Percentiles rank a stretch among this genome's conserved stretches.
phyloP scores from a whole-genome alignment of 2,888 invertebrate species.

The Drosophila birchii region DNA sequence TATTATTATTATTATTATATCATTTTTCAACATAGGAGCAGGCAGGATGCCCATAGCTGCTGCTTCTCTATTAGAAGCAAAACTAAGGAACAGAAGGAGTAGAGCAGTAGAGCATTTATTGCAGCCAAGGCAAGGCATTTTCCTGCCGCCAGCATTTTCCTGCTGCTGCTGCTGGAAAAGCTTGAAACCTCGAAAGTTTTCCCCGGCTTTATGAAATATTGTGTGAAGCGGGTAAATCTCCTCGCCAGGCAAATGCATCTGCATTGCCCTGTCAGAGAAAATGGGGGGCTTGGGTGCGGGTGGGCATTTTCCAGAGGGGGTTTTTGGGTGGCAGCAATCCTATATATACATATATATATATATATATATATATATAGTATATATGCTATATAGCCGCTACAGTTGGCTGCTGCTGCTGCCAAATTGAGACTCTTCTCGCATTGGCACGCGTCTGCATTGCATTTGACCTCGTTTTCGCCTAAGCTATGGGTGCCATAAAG shows the following conservation, averaged over 20 bases:
- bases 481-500: constrained; percentile 36
- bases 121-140: constrained; percentile 30
- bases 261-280: neutral
- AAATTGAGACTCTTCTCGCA: constrained; percentile 55
- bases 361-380: neutral
- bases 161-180: constrained; percentile 2
- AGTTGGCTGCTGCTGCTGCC: constrained; percentile 61
- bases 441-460: constrained; percentile 54
- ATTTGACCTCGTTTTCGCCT: constrained; percentile 61
- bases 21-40: too few species aligned
- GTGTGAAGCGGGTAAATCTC: constrained; percentile 25
- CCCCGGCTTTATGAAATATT: constrained; percentile 39
- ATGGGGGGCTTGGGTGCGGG: neutral
- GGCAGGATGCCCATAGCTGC: too few species aligned
- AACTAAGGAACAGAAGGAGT: too few species aligned
- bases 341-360: neutral
- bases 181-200: constrained; percentile 28
- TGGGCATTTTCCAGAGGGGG: constrained; percentile 3
- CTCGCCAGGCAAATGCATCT: constrained; percentile 22
- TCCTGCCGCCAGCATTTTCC: constrained; percentile 11
- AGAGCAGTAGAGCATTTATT: too few species aligned
- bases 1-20: too few species aligned
- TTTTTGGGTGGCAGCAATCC: neutral
- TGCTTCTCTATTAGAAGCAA: too few species aligned
- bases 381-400: constrained; percentile 22